Evolutionary conservation across 2,797 vertebrate species (phyloP).

Genomic region (Acridotheres tristis): DNA sequence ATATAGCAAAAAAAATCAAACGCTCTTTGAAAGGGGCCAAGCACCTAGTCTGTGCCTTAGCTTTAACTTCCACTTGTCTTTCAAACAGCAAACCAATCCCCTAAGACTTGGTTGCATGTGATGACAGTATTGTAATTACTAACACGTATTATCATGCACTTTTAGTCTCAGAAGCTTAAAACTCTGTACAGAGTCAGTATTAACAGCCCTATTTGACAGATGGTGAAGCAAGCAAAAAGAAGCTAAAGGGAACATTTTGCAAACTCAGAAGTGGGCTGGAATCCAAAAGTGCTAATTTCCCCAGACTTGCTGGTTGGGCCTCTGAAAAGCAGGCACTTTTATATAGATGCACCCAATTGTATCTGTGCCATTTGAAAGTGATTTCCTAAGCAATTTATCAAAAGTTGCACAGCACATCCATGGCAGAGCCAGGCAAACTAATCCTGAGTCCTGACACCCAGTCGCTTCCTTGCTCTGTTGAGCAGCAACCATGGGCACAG

Average conservation of each 20-base stretch:
- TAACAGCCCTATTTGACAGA: conserved; percentile 49
- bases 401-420: not conserved
- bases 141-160: conserved; percentile 22
- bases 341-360: not conserved
- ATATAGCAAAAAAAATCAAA: fast-evolving
- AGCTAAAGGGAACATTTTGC: conserved; percentile 36
- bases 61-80: conserved; percentile 1
- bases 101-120: not conserved
- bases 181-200: conserved; percentile 19
- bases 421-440: not conserved
- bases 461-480: not conserved
- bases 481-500: not conserved
- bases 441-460: not conserved
- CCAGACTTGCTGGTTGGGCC: not conserved
- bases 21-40: not conserved
- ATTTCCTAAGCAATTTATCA: conserved; percentile 13
- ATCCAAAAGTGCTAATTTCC: conserved; percentile 44
- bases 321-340: not conserved
- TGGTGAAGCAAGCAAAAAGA: conserved; percentile 38
- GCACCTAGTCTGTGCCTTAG: not conserved
- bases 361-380: conserved; percentile 6
- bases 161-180: conserved; percentile 28
- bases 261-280: conserved; percentile 40
- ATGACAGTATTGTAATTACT: not conserved
- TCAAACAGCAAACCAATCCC: not conserved